Percentiles rank a stretch among this genome's conserved stretches.
phyloP scores from a whole-genome alignment of 2,113 vertebrate genomes.

The Tringa solitaria region DNA sequence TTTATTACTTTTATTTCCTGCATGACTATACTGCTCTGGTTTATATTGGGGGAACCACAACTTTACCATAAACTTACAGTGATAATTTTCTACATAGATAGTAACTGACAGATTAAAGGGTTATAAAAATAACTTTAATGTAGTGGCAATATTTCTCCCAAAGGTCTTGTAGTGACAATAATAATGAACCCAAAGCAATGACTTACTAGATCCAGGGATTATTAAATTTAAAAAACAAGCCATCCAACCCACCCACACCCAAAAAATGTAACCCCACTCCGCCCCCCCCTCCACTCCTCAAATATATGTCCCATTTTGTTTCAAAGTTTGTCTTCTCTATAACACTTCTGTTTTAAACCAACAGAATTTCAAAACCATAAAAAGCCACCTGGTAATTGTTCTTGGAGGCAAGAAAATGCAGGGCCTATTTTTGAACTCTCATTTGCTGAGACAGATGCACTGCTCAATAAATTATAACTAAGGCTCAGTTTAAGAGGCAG shows the following conservation, averaged over 20 bases:
- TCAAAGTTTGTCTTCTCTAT: not conserved
- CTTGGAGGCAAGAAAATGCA: not conserved
- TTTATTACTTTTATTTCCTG: not conserved
- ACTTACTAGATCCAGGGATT: not conserved
- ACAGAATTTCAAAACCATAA: not conserved
- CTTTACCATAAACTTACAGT: not conserved
- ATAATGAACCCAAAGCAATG: not conserved
- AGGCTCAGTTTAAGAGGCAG: not conserved
- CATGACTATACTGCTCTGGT: not conserved
- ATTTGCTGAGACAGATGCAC: not conserved
- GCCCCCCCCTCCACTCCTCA: fast-evolving
- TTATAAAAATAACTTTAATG: not conserved
- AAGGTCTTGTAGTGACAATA: not conserved
- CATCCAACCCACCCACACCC: not conserved
- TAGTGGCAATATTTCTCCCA: not conserved
- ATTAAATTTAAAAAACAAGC: not conserved
- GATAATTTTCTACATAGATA: not conserved
- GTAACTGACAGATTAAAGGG: not conserved
- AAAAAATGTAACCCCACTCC: not conserved
- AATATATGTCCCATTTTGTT: not conserved
- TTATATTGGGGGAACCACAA: not conserved
- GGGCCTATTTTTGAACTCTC: not conserved
- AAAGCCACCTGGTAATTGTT: not conserved
- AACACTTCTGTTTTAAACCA: not conserved
- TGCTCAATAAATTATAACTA: not conserved